Percentiles rank a stretch among this genome's conserved stretches.
phyloP scores from a whole-genome alignment of 1,140 invertebrate genomes.

The Brachionus sp. region DNA sequence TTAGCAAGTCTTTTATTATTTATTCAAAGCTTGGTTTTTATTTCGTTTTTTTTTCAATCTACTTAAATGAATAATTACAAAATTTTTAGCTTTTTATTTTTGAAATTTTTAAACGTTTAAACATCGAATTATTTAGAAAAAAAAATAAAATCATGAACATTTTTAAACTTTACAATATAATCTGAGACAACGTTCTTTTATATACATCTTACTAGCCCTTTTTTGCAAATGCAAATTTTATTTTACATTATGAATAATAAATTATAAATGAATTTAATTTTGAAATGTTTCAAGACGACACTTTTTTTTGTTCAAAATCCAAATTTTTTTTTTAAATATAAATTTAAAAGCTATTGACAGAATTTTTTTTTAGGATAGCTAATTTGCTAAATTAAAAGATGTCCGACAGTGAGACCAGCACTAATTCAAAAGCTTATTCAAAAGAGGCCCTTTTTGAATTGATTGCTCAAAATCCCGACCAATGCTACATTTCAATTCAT shows the following conservation, averaged over 20 bases:
- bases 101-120: too few species aligned
- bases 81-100: too few species aligned
- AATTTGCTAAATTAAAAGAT: not conserved
- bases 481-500: conserved; percentile 32
- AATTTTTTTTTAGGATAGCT: not conserved
- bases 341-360: not conserved
- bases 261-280: not conserved
- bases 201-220: not conserved
- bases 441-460: conserved; percentile 11
- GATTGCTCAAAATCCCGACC: not conserved
- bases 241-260: not conserved
- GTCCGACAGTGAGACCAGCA: not conserved
- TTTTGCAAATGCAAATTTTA: not conserved
- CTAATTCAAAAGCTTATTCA: not conserved
- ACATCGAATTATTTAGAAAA: too few species aligned
- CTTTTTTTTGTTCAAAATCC: not conserved
- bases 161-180: not conserved
- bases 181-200: not conserved
- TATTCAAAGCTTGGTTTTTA: too few species aligned
- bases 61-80: too few species aligned
- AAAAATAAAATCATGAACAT: too few species aligned
- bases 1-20: too few species aligned
- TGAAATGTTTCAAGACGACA: not conserved
- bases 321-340: not conserved
- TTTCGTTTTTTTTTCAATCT: too few species aligned